Percentiles rank a stretch among this genome's conserved stretches.
Evolutionary conservation across 2,888 invertebrate genomes (phyloP).

Genomic region (Marasmarcha lunaedactyla): DNA sequence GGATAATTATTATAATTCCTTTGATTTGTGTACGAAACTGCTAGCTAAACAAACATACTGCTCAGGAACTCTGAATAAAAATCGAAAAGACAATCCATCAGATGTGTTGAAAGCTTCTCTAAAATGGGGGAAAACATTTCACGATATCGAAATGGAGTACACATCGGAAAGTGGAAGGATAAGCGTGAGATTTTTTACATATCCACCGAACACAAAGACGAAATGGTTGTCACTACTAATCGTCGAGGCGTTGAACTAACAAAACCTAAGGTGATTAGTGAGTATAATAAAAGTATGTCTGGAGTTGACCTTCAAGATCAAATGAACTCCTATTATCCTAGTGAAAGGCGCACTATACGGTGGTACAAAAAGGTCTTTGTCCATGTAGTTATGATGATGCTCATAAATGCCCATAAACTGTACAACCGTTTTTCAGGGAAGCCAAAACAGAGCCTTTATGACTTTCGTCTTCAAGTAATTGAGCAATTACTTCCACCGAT

Average conservation of each 20-base stretch:
- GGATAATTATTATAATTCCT: constrained; percentile 22
- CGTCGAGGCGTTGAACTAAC: neutral
- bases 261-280: neutral
- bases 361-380: no score
- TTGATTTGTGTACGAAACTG: neutral
- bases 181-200: neutral
- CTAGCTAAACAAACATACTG: neutral
- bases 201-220: neutral
- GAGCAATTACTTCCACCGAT: no score
- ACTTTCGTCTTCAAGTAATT: no score
- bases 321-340: neutral
- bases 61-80: no score
- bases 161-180: constrained; percentile 1
- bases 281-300: constrained; percentile 2
- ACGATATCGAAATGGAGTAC: neutral
- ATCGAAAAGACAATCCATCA: no score
- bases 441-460: no score
- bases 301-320: constrained; percentile 2
- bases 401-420: no score
- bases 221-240: neutral
- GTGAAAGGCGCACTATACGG: no score
- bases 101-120: no score
- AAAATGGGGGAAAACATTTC: neutral
- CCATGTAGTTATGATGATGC: no score
- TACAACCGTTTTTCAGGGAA: no score